A percentile compares a stretch with the other conserved stretches of the same genome.
Evolutionary conservation across 1,140 invertebrate genomes (phyloP).

Genomic region (Macrobrachium nipponense): DNA sequence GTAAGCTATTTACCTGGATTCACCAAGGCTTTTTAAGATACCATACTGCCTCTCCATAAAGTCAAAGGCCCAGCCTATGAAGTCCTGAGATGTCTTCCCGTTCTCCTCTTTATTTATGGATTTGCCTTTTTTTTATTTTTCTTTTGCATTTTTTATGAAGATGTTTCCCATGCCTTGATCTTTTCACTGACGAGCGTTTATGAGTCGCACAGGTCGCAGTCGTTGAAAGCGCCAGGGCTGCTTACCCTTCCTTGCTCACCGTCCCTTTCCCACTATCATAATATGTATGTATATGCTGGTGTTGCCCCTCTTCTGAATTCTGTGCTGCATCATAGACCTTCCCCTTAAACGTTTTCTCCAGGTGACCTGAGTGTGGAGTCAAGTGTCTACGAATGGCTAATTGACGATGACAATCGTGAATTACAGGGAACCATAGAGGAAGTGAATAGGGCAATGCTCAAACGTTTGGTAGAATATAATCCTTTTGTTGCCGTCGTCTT

Average conservation of each 20-base stretch:
- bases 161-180: background rate
- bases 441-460: constrained; percentile 70
- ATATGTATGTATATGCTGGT: background rate
- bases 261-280: no score
- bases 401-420: constrained; percentile 81
- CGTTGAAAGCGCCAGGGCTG: no score
- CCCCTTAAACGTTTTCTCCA: constrained; percentile 37
- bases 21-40: background rate
- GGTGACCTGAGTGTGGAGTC: constrained; percentile 63
- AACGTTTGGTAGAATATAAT: constrained; percentile 86
- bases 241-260: no score
- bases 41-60: background rate
- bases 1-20: constrained; percentile 16
- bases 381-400: constrained; percentile 65
- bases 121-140: background rate
- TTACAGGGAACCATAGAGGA: constrained; percentile 90
- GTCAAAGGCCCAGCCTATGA: no score
- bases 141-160: background rate
- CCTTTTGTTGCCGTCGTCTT: constrained; percentile 92
- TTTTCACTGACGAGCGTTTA: no score
- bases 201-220: no score
- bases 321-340: background rate
- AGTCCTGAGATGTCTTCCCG: background rate
- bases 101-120: background rate
- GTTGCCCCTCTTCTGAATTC: background rate